phyloP scores from a whole-genome alignment of 2,888 invertebrate genomes.

The Eucera pruinosa region DNA sequence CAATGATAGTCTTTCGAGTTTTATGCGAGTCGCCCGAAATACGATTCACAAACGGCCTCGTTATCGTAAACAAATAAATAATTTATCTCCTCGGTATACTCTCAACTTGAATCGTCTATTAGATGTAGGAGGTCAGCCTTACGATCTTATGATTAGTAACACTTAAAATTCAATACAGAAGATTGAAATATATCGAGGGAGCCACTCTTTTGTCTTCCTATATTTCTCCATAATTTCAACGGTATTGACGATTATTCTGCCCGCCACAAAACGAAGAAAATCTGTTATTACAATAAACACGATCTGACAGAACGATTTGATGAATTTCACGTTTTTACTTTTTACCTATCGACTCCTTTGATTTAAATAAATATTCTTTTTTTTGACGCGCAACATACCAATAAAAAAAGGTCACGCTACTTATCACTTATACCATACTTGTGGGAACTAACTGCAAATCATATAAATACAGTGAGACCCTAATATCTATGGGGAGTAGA shows the following conservation, averaged over 20 bases:
- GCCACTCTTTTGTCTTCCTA: slow-evolving; percentile 51
- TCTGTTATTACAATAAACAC: slow-evolving; percentile 38
- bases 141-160: slow-evolving; percentile 73
- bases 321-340: neutral
- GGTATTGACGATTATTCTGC: slow-evolving; percentile 8
- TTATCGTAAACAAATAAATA: slow-evolving; percentile 73
- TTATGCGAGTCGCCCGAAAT: slow-evolving; percentile 55
- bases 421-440: slow-evolving; percentile 30
- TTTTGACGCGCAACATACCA: neutral
- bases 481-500: too few species aligned
- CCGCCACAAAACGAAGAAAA: slow-evolving; percentile 37
- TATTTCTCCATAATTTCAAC: slow-evolving; percentile 23
- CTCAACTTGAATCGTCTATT: slow-evolving; percentile 70
- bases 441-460: slow-evolving; percentile 26
- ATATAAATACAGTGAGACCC: slow-evolving; percentile 7
- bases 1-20: slow-evolving; percentile 59
- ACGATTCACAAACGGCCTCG: slow-evolving; percentile 65
- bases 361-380: neutral
- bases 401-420: slow-evolving; percentile 54
- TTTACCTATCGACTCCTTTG: neutral
- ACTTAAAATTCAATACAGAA: slow-evolving; percentile 75
- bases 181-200: slow-evolving; percentile 65
- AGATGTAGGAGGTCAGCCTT: slow-evolving; percentile 77
- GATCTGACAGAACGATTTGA: slow-evolving; percentile 26
- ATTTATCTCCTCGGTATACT: slow-evolving; percentile 74